These are phyloP conservation scores for Pteropus rufus DNA, from an alignment of 2,797 vertebrate genomes.

Conservation along the genomic window DNA sequence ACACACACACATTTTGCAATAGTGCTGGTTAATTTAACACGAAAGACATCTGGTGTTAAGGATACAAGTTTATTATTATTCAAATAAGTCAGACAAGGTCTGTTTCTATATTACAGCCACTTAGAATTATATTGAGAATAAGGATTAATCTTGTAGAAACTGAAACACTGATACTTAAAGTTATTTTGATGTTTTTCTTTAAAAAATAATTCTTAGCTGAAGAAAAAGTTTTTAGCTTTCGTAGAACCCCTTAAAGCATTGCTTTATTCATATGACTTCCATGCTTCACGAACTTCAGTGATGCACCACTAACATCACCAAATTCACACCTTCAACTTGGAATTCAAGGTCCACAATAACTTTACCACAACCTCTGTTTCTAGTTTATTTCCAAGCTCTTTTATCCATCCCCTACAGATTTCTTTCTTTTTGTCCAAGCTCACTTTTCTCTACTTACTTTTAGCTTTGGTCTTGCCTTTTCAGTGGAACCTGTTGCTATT, in stretches of 20 bases:
- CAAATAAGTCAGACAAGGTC: neutral
- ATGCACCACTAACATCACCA: neutral
- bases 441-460: neutral
- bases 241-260: neutral
- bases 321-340: neutral
- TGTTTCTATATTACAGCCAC: neutral
- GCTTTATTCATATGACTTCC: neutral
- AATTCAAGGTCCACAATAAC: neutral
- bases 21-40: neutral
- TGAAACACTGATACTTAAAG: neutral
- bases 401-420: neutral
- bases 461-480: neutral
- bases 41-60: neutral
- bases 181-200: slow-evolving; percentile 17
- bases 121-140: neutral
- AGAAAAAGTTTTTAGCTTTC: neutral
- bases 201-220: neutral
- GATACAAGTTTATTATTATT: neutral
- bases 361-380: neutral
- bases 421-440: neutral
- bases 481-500: neutral
- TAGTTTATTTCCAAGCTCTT: neutral
- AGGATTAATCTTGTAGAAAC: neutral
- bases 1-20: neutral
- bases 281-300: neutral